phyloP scores from a whole-genome alignment of 2,888 invertebrate species.

The Drosophila mercatorum region DNA sequence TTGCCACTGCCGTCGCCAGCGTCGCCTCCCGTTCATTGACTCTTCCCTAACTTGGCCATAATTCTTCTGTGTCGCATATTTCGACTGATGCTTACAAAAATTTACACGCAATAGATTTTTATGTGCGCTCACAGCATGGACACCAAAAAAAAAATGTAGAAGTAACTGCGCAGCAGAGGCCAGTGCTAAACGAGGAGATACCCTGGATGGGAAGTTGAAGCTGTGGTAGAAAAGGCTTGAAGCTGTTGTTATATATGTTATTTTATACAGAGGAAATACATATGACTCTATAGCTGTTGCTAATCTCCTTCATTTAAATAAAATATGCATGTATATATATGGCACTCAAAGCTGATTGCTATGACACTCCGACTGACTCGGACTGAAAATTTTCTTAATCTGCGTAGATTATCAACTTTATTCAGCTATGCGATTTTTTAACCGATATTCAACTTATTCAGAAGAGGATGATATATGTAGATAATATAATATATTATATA shows the following conservation, averaged over 20 bases:
- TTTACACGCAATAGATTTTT: constrained; percentile 82
- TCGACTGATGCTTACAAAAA: constrained; percentile 52
- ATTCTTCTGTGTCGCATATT: constrained; percentile 63
- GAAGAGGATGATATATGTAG: no score
- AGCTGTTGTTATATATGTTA: no score
- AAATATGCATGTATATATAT: no score
- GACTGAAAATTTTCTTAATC: neutral
- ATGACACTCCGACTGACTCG: neutral
- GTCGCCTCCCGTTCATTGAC: constrained; percentile 64
- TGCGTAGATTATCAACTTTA: neutral
- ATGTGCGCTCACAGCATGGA: constrained; percentile 63
- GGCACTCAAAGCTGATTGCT: neutral
- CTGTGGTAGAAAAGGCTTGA: no score
- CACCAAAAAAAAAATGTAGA: constrained; percentile 22
- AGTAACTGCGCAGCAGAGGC: no score
- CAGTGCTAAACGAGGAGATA: neutral
- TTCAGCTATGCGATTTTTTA: no score
- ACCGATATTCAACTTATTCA: no score
- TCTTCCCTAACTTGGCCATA: constrained; percentile 57
- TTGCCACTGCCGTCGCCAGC: constrained; percentile 37
- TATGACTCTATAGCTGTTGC: no score
- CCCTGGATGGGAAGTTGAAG: neutral
- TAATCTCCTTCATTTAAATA: no score
- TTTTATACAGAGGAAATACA: no score
- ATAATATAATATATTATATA: no score